Evolutionary conservation across 2,113 vertebrate species (phyloP), one percentile per base, ranked within the genome.

Genomic region (Oxyura jamaicensis): DNA sequence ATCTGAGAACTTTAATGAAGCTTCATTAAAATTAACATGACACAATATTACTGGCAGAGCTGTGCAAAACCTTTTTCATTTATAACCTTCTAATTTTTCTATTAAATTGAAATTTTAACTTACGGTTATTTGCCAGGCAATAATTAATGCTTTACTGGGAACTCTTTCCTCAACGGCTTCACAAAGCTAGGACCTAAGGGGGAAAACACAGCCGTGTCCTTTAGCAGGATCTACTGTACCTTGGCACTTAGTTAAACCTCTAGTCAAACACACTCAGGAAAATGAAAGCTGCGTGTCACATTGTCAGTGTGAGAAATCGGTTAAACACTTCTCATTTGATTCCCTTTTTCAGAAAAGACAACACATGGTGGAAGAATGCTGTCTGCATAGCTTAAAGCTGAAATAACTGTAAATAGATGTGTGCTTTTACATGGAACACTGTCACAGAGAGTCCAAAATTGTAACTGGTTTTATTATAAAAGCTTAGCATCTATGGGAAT

Each of bases 241-340:
- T 95, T 86, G 84, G 95, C 97, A 96, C 95, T 95, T 88, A 74
- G 86, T 87, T 97, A 97, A 97, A 95, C 95, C 87, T 68, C 93
- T 93, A 63, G 81, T 80, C 87, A 88, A 97, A 94, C 58, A 75
- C 83, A 96, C 92, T 96, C 92, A 79, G 58, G 96, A 89, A 97
- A 92, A 92, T 62, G 73, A 96, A 95, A 97, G 69, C 77, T 89
- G 73, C 63, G 42, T 79, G 71, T 87, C 91, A 91, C 72, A 68
- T 75, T 83, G 55, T 63, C 89, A 74, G 93, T 42, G 58, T 55
- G 58, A 97, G 87, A 80, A 87, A 90, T 58, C 58, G 16, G 44
- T 92, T 95, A 85, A 95, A 97, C 17, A 39, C 75, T 80, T 84
- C 55, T 68, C 83, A 73, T 92, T 86, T 67, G 13, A 68, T 81